These are phyloP conservation scores for Geodia barretti DNA, from an alignment of 37 sponge, comb jelly and placozoan species.

Conservation along the genomic window DNA sequence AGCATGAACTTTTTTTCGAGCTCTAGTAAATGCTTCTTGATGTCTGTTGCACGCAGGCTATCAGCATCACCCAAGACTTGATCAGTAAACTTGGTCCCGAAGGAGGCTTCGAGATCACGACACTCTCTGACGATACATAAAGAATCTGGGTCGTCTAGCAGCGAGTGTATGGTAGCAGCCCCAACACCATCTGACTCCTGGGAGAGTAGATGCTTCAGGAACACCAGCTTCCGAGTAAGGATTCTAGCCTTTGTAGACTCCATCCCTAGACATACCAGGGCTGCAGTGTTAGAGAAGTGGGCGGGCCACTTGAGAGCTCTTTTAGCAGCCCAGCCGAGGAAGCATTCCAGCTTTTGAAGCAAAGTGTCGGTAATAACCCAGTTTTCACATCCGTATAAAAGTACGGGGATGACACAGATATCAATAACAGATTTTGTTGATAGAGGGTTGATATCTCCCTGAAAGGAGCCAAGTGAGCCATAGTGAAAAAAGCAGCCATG, in stretches of 20 bases:
- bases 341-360: neutral
- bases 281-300: neutral
- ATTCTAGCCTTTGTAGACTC: neutral
- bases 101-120: neutral
- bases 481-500: neutral
- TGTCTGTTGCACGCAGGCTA: neutral
- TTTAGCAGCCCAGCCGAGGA: neutral
- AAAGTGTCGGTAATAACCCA: neutral
- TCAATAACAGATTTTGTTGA: neutral
- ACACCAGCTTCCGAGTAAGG: neutral
- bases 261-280: neutral
- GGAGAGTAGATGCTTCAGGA: neutral
- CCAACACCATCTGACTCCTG: neutral
- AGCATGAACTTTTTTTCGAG: neutral
- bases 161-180: neutral
- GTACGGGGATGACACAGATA: neutral
- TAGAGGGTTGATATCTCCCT: neutral
- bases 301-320: neutral
- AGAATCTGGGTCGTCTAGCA: neutral
- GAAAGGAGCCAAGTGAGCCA: neutral
- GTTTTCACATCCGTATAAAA: neutral
- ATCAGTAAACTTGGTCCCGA: neutral
- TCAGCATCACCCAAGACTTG: neutral
- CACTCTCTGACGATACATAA: neutral
- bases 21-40: neutral